Conservation (phyloP, 2,113 vertebrate species). For the Aegotheles bennettii region DNA sequence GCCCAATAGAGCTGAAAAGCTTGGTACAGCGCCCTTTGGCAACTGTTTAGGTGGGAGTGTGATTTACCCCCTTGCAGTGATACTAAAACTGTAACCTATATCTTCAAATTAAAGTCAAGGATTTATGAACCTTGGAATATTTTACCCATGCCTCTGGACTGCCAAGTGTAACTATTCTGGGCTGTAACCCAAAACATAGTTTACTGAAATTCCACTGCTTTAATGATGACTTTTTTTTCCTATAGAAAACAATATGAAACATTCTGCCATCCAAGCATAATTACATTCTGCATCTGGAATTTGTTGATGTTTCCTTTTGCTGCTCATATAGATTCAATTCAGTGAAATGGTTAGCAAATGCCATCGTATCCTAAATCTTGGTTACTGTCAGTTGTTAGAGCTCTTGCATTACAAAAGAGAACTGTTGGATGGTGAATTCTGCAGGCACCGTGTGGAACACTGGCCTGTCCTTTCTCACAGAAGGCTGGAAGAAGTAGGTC, state of each 20-base stretch:
- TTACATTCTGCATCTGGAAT: constrained; percentile 64
- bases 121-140: constrained; percentile 69
- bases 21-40: constrained; percentile 22
- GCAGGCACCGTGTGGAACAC: background rate
- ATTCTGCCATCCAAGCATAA: constrained; percentile 58
- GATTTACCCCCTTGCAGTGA: constrained; percentile 51
- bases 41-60: constrained; percentile 13
- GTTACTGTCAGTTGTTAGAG: background rate
- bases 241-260: constrained; percentile 67
- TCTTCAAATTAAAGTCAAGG: constrained; percentile 62
- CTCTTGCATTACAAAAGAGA: background rate
- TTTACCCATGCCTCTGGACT: constrained; percentile 58
- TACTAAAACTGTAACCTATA: constrained; percentile 57
- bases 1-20: background rate
- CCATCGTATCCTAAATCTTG: background rate
- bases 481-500: background rate
- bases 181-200: constrained; percentile 62
- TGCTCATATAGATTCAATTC: constrained; percentile 3
- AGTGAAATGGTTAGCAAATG: background rate
- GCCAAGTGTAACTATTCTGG: constrained; percentile 65
- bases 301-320: constrained; percentile 57
- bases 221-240: constrained; percentile 40
- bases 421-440: background rate
- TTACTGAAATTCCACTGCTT: constrained; percentile 67
- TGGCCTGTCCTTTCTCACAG: background rate